phyloP scores from a whole-genome alignment of 1,140 invertebrate genomes.

The Plutomurus gul region DNA sequence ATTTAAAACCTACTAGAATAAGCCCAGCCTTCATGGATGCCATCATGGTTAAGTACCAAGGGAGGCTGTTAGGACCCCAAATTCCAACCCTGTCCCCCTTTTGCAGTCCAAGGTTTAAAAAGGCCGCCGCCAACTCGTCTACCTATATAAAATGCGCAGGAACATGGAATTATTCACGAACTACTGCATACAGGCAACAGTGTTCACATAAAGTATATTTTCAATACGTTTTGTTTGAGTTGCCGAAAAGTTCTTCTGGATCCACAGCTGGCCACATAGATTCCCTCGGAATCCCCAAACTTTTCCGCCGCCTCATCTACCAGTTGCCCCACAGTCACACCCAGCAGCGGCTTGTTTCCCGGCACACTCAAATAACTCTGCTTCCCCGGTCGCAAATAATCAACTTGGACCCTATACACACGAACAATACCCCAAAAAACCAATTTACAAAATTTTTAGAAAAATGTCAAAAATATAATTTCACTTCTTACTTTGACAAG shows the following conservation, averaged over 20 bases:
- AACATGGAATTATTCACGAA: not conserved
- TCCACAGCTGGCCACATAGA: slow-evolving; percentile 64
- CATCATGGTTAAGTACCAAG: slow-evolving; percentile 79
- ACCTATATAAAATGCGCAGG: slow-evolving; percentile 59
- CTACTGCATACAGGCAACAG: not conserved
- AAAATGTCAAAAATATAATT: too few relatives aligned
- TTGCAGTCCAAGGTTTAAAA: slow-evolving; percentile 74
- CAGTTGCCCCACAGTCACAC: slow-evolving; percentile 68
- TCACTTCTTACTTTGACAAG: too few relatives aligned
- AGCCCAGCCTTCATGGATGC: slow-evolving; percentile 81
- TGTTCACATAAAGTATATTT: not conserved
- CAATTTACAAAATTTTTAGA: too few relatives aligned
- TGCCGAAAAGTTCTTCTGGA: slow-evolving; percentile 67
- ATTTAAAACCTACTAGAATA: slow-evolving; percentile 67
- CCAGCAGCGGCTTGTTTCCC: slow-evolving; percentile 63
- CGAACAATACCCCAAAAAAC: too few relatives aligned
- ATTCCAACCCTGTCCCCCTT: slow-evolving; percentile 83
- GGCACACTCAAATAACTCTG: slow-evolving; percentile 59
- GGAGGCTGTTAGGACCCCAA: slow-evolving; percentile 82
- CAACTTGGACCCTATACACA: not conserved
- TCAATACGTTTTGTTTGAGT: slow-evolving; percentile 65
- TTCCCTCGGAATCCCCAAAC: slow-evolving; percentile 65
- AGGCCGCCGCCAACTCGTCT: slow-evolving; percentile 78
- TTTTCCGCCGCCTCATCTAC: slow-evolving; percentile 63
- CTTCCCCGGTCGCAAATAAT: not conserved